phyloP scores from a whole-genome alignment of 1,140 invertebrate species.

The Phocides pigmalion region DNA sequence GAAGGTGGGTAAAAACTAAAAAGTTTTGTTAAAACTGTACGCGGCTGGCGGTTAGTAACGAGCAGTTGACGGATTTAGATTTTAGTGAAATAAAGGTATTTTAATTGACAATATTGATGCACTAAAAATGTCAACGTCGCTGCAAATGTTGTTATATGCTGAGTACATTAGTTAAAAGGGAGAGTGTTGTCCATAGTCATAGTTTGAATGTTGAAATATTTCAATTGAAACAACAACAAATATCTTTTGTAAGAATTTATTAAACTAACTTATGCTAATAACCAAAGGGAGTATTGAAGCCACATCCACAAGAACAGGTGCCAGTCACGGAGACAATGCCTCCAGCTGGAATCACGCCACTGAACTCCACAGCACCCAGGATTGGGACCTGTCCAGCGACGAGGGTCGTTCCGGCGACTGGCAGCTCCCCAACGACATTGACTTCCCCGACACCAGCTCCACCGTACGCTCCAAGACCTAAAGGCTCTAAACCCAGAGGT shows the following conservation, averaged over 20 bases:
- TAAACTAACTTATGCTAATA: constrained; percentile 11
- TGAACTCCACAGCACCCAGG: constrained; percentile 54
- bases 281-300: constrained; percentile 37
- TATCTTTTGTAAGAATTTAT: background rate
- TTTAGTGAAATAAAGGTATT: too few species aligned
- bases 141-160: too few species aligned
- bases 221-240: too few species aligned
- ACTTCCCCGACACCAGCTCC: constrained; percentile 55
- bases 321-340: constrained; percentile 49
- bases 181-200: too few species aligned
- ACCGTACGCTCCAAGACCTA: constrained; percentile 41
- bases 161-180: too few species aligned
- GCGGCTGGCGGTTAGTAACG: too few species aligned
- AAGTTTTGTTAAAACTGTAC: too few species aligned
- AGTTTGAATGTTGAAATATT: too few species aligned
- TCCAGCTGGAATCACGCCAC: constrained; percentile 46
- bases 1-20: too few species aligned
- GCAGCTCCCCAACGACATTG: constrained; percentile 54
- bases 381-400: constrained; percentile 53
- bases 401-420: constrained; percentile 53
- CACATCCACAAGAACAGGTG: constrained; percentile 49
- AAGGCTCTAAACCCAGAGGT: constrained; percentile 2
- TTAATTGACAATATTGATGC: too few species aligned
- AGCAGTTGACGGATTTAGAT: too few species aligned
- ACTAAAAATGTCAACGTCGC: too few species aligned